Evolutionary conservation across 2,888 invertebrate genomes (phyloP).

Genomic region (Pherbina coryleti): DNA sequence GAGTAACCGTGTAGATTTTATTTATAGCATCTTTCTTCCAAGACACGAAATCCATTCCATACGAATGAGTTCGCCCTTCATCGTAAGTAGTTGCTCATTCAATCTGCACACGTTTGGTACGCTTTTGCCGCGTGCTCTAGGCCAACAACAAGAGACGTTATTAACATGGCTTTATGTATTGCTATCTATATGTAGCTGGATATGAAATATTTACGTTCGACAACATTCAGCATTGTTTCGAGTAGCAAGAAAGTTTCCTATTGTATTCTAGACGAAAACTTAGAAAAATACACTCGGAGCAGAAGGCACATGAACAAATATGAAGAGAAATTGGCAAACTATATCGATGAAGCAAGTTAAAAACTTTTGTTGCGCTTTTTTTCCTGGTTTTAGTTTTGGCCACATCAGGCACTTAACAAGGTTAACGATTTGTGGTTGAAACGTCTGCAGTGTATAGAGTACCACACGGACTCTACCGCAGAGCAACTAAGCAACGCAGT

Average conservation of each 20-base stretch:
- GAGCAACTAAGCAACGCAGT: conserved; percentile 50
- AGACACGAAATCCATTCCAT: neutral
- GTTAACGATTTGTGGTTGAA: conserved; percentile 59
- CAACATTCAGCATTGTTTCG: conserved; percentile 12
- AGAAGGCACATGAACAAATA: conserved; percentile 19
- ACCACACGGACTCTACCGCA: conserved; percentile 30
- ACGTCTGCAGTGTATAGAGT: conserved; percentile 22
- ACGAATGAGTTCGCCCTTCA: neutral
- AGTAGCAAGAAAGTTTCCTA: conserved; percentile 14
- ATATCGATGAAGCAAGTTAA: neutral
- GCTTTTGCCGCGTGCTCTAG: conserved; percentile 37
- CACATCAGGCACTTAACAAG: conserved; percentile 56
- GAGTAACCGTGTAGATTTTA: neutral
- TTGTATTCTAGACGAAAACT: neutral
- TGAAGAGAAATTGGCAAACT: conserved; percentile 21
- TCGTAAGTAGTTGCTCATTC: no score
- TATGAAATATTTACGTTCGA: neutral
- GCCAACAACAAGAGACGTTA: neutral
- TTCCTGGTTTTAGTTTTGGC: neutral
- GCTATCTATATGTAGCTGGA: neutral
- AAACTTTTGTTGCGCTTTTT: neutral
- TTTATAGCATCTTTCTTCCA: neutral
- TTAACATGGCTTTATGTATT: neutral
- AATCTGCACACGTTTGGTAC: conserved; percentile 32
- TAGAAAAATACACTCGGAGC: neutral